These are phyloP conservation scores for Mamestra configurata DNA, from an alignment of 1,140 invertebrate species.

Conservation along the genomic window DNA sequence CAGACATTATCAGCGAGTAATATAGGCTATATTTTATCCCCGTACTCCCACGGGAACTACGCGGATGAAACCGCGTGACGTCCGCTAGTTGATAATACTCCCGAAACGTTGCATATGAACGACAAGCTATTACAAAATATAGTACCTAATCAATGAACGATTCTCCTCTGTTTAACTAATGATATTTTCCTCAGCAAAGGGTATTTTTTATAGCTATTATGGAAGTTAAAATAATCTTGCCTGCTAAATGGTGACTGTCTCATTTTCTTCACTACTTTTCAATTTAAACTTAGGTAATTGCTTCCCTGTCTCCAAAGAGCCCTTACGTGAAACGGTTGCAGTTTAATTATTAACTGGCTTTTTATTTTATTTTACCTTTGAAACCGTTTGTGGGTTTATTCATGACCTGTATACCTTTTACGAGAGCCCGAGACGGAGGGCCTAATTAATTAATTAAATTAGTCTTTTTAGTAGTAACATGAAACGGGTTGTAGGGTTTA, in stretches of 20 bases:
- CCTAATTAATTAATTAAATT: slow-evolving; percentile 7
- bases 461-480: background rate
- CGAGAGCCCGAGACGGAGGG: background rate
- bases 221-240: background rate
- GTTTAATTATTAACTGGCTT: slow-evolving; percentile 1
- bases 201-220: too few species aligned
- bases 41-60: too few species aligned
- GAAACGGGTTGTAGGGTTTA: background rate
- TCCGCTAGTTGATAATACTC: too few species aligned
- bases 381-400: background rate
- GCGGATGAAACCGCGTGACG: too few species aligned
- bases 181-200: too few species aligned
- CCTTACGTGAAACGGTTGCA: slow-evolving; percentile 1
- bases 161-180: background rate
- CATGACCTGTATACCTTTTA: background rate
- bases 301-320: background rate
- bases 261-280: background rate
- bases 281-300: background rate
- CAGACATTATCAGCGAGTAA: too few species aligned
- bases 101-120: too few species aligned
- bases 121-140: too few species aligned
- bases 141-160: too few species aligned
- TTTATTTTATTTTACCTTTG: slow-evolving; percentile 15
- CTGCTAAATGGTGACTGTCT: background rate
- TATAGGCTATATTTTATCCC: too few species aligned